Evolutionary conservation across 2,888 invertebrate species (phyloP).

Genomic region (Neocrepidodera transversa): DNA sequence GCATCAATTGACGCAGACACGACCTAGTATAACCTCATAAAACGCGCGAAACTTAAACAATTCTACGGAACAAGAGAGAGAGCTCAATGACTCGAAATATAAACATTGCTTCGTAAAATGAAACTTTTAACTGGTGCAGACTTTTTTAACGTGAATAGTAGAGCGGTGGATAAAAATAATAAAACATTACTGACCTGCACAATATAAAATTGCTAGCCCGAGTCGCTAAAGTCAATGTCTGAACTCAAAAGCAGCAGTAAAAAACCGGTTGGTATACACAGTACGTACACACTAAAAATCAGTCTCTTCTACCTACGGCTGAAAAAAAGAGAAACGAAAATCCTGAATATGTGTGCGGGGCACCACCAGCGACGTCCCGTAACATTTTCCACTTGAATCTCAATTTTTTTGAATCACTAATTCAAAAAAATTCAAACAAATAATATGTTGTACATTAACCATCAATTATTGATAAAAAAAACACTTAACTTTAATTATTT

Average conservation of each 20-base stretch:
- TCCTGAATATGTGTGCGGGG: slow-evolving; percentile 41
- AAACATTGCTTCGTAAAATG: slow-evolving; percentile 40
- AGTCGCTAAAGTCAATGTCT: slow-evolving; percentile 49
- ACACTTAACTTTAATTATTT: too few relatives aligned
- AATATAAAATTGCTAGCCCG: slow-evolving; percentile 57
- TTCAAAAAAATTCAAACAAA: too few relatives aligned
- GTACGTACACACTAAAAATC: slow-evolving; percentile 53
- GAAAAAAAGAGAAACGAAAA: slow-evolving; percentile 50
- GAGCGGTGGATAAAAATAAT: slow-evolving; percentile 57
- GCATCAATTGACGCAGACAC: not conserved
- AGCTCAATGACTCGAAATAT: slow-evolving; percentile 43
- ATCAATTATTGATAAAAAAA: too few relatives aligned
- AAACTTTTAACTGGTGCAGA: slow-evolving; percentile 42
- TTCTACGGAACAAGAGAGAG: slow-evolving; percentile 6
- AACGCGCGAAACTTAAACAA: slow-evolving; percentile 39
- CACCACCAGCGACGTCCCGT: slow-evolving; percentile 39
- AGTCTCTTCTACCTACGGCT: slow-evolving; percentile 48
- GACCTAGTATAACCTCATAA: slow-evolving; percentile 24
- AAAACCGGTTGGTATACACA: slow-evolving; percentile 55
- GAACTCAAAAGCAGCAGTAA: slow-evolving; percentile 55
- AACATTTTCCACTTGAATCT: too few relatives aligned
- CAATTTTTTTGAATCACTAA: too few relatives aligned
- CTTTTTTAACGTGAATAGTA: slow-evolving; percentile 54
- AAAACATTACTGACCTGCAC: slow-evolving; percentile 60
- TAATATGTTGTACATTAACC: too few relatives aligned